Percentiles rank a stretch among this genome's conserved stretches.
Evolutionary conservation across 2,113 vertebrate genomes (phyloP).

Genomic region (Petroica traversi): DNA sequence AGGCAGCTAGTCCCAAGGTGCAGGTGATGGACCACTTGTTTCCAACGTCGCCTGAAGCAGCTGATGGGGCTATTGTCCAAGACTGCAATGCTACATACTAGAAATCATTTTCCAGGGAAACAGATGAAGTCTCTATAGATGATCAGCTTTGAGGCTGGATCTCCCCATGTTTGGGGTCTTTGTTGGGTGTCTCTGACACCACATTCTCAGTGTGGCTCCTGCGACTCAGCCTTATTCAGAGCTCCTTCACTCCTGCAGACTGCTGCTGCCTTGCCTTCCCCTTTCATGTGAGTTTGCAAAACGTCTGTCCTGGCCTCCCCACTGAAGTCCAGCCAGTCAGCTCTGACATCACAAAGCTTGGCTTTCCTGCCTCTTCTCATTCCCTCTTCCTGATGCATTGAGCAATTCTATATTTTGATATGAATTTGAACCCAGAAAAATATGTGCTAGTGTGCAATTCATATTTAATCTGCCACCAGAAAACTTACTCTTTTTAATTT

Average conservation of each 20-base stretch:
- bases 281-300: neutral
- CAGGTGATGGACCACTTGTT: neutral
- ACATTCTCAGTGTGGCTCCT: neutral
- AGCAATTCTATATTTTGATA: accelerated
- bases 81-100: neutral
- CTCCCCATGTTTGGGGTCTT: neutral
- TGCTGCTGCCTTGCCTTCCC: neutral
- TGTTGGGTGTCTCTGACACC: neutral
- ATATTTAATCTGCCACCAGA: neutral
- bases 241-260: neutral
- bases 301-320: neutral
- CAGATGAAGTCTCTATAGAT: neutral
- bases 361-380: neutral
- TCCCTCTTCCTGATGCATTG: neutral
- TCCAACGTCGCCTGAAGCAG: neutral
- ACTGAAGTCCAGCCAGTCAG: accelerated
- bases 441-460: neutral
- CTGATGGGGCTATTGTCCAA: neutral
- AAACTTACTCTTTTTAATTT: neutral
- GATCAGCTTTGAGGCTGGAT: neutral
- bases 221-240: neutral
- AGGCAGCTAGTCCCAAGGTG: neutral
- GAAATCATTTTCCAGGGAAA: neutral
- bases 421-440: neutral
- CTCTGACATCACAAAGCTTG: neutral